Base-by-base conservation (phyloP, 2,888 invertebrate genomes). In the Hesperia comma region DNA sequence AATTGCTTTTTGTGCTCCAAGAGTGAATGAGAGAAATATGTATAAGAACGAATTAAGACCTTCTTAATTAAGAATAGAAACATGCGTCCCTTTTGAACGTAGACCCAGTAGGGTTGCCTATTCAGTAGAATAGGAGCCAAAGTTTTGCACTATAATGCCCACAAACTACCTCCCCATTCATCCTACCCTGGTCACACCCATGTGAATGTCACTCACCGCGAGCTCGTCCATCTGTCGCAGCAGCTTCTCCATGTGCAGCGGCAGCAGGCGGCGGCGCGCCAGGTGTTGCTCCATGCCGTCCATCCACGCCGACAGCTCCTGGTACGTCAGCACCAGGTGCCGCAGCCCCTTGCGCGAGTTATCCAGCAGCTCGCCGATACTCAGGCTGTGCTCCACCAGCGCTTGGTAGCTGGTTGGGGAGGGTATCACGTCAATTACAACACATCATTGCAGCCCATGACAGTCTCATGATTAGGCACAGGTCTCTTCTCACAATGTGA, bases 231-330 rank as follows among this genome's bases (percentile, higher is more conserved):
- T 97, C 92, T 98, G 98, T 74, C 97, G 95, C 43, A 98, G 89
- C 61, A 99, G 92, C 78, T 98, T 97, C 78, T 99, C 99, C 67
- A 97, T 97, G 77, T 98, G 97, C 0, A 99, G 97, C 0, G 98
- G 97, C 51, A 98, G 92, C 0, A 97, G 93, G 79, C 97, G 95
- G 86, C 97, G 96, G 75, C 96, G 95, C 49, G 95, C 95, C 7
- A 99, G 91, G 77, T 96, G 94, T 67, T 95, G 94, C 78, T 98
- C 98, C 96, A 97, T 97, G 76, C 93, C 94, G 80, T 98, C 98
- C 97, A 98, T 98, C 98, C 98, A 98, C 0, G 95, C 96, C n/a
- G 97, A 96, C 37, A 98, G 92, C 82, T 98, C 98, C 91, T 98
- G 98, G 85, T 98, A 98, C 0, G 97, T 97, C 0, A 98, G 94